These are phyloP conservation scores for Myotis daubentonii DNA, from an alignment of 2,797 vertebrate species.

Conservation along the genomic window DNA sequence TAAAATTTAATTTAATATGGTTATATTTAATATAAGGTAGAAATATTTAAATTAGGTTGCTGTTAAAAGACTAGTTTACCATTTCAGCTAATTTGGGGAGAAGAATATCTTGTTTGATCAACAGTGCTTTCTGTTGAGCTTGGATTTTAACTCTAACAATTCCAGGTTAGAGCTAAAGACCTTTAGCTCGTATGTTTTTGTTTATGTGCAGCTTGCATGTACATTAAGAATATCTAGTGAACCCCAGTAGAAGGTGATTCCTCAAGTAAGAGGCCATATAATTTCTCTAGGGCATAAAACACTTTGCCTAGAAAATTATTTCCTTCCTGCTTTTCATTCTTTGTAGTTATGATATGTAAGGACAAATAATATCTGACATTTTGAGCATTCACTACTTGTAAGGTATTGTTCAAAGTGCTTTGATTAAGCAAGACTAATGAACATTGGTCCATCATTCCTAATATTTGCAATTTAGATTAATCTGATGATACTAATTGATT, in stretches of 20 bases:
- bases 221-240: background rate
- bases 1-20: constrained; percentile 42
- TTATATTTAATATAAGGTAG: constrained; percentile 15
- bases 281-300: background rate
- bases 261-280: background rate
- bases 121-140: background rate
- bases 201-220: background rate
- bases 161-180: constrained; percentile 28
- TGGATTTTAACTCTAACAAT: constrained; percentile 35
- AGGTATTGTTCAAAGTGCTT: background rate
- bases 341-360: background rate
- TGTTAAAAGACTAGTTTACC: background rate
- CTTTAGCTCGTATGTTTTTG: background rate
- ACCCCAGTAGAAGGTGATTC: background rate
- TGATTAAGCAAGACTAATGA: constrained; percentile 22
- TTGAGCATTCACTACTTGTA: background rate
- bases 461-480: constrained; percentile 13
- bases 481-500: constrained; percentile 15
- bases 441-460: background rate
- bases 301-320: background rate
- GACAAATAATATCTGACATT: background rate
- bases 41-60: constrained; percentile 28
- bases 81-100: background rate
- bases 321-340: background rate
- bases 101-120: background rate